Conservation (phyloP, 1,140 invertebrate species). For the Bombus vancouverensis region DNA sequence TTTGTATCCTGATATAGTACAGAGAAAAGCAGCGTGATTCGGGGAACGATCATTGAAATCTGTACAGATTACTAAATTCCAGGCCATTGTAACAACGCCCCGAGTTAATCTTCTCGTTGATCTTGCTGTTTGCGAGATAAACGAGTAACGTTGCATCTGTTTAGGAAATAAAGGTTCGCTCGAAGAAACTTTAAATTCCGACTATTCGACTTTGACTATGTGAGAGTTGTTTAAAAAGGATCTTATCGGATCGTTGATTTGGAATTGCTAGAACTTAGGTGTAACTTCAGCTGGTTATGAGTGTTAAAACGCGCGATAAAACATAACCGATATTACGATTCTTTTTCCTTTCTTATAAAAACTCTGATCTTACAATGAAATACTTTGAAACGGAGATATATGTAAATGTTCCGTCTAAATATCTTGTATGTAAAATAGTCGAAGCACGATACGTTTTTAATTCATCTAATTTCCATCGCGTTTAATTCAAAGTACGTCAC, state of each 20-base stretch:
- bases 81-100: not conserved
- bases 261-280: no score
- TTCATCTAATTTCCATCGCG: not conserved
- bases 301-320: no score
- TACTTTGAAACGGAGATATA: not conserved
- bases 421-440: not conserved
- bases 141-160: not conserved
- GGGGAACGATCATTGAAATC: not conserved
- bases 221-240: not conserved
- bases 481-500: not conserved
- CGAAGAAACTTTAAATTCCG: not conserved
- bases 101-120: not conserved
- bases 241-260: not conserved
- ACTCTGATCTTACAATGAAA: not conserved
- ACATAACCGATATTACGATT: no score
- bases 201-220: not conserved
- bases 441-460: not conserved
- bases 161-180: not conserved
- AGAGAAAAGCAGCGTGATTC: not conserved
- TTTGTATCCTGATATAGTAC: not conserved
- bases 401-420: no score
- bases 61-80: conserved; percentile 2
- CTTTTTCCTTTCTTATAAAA: not conserved
- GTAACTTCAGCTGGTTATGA: no score
- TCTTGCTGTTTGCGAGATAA: not conserved